Conservation (phyloP, 1,140 invertebrate species). For the Venturia canescens region DNA sequence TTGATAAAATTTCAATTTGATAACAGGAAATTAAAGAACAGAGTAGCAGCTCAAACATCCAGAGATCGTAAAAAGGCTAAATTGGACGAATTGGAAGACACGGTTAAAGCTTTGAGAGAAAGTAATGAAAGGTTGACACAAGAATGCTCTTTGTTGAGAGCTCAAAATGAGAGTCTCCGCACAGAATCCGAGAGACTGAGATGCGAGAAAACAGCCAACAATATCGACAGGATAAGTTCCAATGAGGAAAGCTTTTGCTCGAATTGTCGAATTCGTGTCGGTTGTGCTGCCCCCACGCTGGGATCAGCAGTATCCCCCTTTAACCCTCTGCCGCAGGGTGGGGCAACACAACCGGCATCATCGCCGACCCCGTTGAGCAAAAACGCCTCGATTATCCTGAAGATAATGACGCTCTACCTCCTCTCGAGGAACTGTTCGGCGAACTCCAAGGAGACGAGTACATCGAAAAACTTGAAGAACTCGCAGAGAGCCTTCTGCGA, state of each 20-base stretch:
- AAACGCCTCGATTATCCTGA: conserved; percentile 78
- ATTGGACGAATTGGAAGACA: conserved; percentile 91
- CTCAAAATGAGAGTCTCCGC: conserved; percentile 81
- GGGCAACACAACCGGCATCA: conserved; percentile 80
- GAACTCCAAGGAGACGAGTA: conserved; percentile 82
- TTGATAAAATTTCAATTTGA: not conserved
- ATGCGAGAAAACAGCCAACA: conserved; percentile 75
- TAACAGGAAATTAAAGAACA: conserved; percentile 95
- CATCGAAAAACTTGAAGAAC: conserved; percentile 84
- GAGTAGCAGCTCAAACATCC: conserved; percentile 98
- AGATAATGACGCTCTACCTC: conserved; percentile 85
- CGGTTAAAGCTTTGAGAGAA: conserved; percentile 81
- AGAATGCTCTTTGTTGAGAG: conserved; percentile 82
- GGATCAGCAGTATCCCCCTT: conserved; percentile 86
- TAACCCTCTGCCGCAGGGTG: conserved; percentile 90
- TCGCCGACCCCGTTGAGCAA: conserved; percentile 70
- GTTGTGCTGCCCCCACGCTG: conserved; percentile 78
- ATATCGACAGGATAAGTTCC: conserved; percentile 63
- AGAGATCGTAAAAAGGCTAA: conserved; percentile 97
- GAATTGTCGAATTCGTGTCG: conserved; percentile 76
- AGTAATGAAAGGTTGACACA: conserved; percentile 81
- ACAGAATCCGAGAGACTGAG: conserved; percentile 82
- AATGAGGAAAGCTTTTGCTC: conserved; percentile 71
- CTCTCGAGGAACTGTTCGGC: conserved; percentile 87
- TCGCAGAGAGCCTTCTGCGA: conserved; percentile 87